Base-by-base conservation (phyloP, 2,888 invertebrate genomes). In the Lycocerus yunnanus region DNA sequence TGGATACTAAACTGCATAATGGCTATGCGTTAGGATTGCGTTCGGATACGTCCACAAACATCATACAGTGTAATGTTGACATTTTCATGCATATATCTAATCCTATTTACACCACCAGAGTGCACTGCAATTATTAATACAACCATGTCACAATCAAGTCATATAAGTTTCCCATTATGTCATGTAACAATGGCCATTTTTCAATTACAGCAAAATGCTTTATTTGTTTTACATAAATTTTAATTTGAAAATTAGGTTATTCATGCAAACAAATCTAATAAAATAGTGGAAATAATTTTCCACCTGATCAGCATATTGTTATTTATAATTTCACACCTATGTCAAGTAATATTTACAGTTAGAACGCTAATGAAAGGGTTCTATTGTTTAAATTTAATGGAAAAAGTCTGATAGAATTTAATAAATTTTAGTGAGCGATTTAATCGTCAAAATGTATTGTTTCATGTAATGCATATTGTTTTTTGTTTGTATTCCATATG, bases 111-210 rank as follows among this genome's bases (percentile, higher is more conserved):
- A 58, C 20, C 66, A 67, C 27, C 71, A 70, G 70, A 67, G 69
- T 73, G 70, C 67, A 70, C 66, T 70, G 70, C 67, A 73, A 73
- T 73, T 73, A 73, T 67, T 67, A 24, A 69, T 60, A 58, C 67
- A 73, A 70, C 70, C 27, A 73, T 70, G 73, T 70, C 73, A 73
- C 72, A 75, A 78, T 78, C 73, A 78, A 81, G 75, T 76, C 77
- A 71, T 71, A 78, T 77, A 83, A 81, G 81, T 82, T 79, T 82
- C 82, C 83, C 72, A 78, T 74, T 81, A 82, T 81, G 81, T 79
- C 80, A 77, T 83, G 78, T 78, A 80, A 82, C 82, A 82, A 81
- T 80, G 79, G 66, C 68, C 74, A 70, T 73, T 74, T 77, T 78
- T 77, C 78, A 76, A 75, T 78, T 70, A 73, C 71, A 73, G 72